Base-by-base conservation (phyloP, 1,140 invertebrate species). In the Aphidius gifuensis region DNA sequence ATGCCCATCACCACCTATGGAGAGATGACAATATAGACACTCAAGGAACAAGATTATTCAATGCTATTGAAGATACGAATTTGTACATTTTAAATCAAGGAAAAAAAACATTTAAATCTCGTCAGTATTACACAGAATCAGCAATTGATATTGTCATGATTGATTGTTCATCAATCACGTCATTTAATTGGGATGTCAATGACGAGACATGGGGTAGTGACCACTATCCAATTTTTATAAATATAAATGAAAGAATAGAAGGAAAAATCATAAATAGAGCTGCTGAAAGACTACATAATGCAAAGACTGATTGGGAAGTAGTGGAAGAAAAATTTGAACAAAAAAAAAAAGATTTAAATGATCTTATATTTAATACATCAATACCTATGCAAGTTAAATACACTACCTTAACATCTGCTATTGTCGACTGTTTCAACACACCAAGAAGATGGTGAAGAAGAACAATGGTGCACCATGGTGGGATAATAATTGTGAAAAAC, bases 131-230 rank as follows among this genome's bases (percentile, higher is more conserved):
- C 6, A 38, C 49, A n/a, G 50, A 45, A 8, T 54, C 59, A 9
- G 40, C 16, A 9, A 51, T 61, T 9, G 59, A 61, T 32, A 8
- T 61, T 6, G 23, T 40, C n/a, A 44, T 61, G 2, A 49, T 61
- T 5, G 59, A 61, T 16, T 11, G 2, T 46, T 21, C 16, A 7
- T 61, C 59, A 39, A 3, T 9, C n/a, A n/a, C n/a, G 23, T 6
- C 8, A 4, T 61, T 39, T 46, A n/a, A 53, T 8, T 61, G 59
- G 59, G 38, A 21, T 11, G 44, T 61, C 6, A 16, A 21, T 1
- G 9, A 53, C 0, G 59, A 61, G 40, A 16, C 38, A 44, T 61
- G 49, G 59, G 59, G 59, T 2, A 61, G 59, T 47, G 59, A 61
- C 16, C 59, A 61, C 16, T 53, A 50, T 9, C 59, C 59, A 0